These are phyloP conservation scores for Orchesellides sinensis DNA, from an alignment of 2,888 invertebrate species.

Conservation along the genomic window DNA sequence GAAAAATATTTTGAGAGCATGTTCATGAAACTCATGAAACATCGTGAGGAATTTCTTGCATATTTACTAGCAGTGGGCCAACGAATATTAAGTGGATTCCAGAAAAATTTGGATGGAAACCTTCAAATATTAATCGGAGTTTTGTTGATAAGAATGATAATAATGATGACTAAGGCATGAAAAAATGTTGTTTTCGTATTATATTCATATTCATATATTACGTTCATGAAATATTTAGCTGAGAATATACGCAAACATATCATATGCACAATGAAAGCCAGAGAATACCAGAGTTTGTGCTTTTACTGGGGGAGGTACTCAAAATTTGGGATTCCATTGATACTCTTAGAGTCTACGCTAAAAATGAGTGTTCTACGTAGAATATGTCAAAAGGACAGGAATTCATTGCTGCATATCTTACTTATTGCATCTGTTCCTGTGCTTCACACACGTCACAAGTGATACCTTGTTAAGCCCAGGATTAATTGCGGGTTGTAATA, in stretches of 20 bases:
- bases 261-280: background rate
- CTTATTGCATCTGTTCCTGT: slow-evolving; percentile 3
- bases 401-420: slow-evolving; percentile 20
- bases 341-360: background rate
- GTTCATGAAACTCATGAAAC: slow-evolving; percentile 2
- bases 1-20: slow-evolving; percentile 36
- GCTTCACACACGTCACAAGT: background rate
- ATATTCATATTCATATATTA: slow-evolving; percentile 5
- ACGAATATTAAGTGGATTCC: background rate
- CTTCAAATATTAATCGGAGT: background rate
- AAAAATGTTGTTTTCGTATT: slow-evolving; percentile 30
- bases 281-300: background rate
- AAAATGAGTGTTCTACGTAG: background rate
- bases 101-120: background rate
- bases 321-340: background rate
- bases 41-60: background rate
- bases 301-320: background rate
- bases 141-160: no score
- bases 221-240: slow-evolving; percentile 18
- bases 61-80: background rate
- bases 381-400: slow-evolving; percentile 8
- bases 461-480: slow-evolving; percentile 57
- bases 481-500: slow-evolving; percentile 63
- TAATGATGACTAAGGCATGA: slow-evolving; percentile 53
- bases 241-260: no score